These are phyloP conservation scores for Periphyllus acericola DNA, from an alignment of 2,888 invertebrate species.

Conservation along the genomic window DNA sequence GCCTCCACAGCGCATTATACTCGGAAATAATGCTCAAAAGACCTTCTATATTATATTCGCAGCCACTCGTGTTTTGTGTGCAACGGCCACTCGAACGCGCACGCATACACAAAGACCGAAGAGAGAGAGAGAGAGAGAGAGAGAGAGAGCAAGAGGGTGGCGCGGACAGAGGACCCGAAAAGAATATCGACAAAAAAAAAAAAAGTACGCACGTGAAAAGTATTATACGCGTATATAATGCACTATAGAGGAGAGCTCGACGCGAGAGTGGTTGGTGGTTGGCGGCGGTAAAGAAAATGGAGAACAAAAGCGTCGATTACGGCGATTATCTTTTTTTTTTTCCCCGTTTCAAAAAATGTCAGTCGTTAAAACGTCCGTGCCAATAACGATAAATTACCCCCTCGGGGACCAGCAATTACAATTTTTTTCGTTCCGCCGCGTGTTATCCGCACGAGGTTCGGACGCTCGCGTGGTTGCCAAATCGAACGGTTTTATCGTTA, in stretches of 20 bases:
- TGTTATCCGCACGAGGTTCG: neutral
- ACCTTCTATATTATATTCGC: neutral
- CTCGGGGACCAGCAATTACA: constrained; percentile 39
- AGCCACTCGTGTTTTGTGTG: constrained; percentile 6
- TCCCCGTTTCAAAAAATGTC: constrained; percentile 27
- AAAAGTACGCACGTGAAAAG: constrained; percentile 6
- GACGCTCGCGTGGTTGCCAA: neutral
- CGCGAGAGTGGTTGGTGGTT: neutral
- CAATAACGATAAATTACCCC: constrained; percentile 48
- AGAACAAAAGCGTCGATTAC: constrained; percentile 57
- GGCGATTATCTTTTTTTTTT: constrained; percentile 18
- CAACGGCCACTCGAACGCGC: constrained; percentile 1
- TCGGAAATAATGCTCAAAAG: constrained; percentile 32
- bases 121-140: neutral
- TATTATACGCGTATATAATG: neutral
- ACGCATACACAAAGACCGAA: neutral
- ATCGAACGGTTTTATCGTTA: constrained; percentile 14
- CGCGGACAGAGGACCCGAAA: neutral
- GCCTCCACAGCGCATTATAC: neutral
- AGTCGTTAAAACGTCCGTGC: constrained; percentile 53
- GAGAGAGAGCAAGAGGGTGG: neutral
- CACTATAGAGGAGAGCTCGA: neutral
- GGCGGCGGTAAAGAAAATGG: constrained; percentile 2
- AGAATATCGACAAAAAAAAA: constrained; percentile 17
- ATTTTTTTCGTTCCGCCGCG: neutral